Conservation (phyloP, 2,888 invertebrate species). For the Mechanitis messenoides region DNA sequence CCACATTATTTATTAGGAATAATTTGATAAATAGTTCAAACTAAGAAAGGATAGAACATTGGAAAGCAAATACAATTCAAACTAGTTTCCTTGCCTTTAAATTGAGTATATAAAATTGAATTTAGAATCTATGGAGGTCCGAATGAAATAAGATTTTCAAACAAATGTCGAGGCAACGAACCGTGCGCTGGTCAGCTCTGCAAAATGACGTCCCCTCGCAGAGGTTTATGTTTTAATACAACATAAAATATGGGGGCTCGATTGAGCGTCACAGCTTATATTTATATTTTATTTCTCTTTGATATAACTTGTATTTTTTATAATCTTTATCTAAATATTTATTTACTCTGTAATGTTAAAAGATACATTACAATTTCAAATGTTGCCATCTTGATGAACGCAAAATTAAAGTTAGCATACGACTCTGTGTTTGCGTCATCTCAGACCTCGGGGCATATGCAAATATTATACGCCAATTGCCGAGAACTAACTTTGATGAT, state of each 20-base stretch:
- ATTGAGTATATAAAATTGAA: conserved; percentile 43
- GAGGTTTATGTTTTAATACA: conserved; percentile 18
- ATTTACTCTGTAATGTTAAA: background rate
- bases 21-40: background rate
- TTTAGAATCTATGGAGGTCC: conserved; percentile 38
- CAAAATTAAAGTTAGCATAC: conserved; percentile 34
- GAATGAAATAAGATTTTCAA: conserved; percentile 40
- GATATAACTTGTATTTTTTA: background rate
- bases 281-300: background rate
- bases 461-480: conserved; percentile 36
- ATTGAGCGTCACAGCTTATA: conserved; percentile 11
- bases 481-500: conserved; percentile 36
- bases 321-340: background rate
- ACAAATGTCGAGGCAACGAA: conserved; percentile 52
- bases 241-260: conserved; percentile 16
- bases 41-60: background rate
- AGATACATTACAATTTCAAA: background rate
- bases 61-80: conserved; percentile 7
- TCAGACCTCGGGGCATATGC: conserved; percentile 35
- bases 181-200: conserved; percentile 35
- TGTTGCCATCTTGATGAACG: conserved; percentile 17
- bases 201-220: conserved; percentile 22
- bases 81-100: conserved; percentile 21
- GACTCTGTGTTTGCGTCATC: conserved; percentile 31
- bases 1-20: background rate